Conservation (phyloP, 2,113 vertebrate genomes). For the Solea solea region DNA sequence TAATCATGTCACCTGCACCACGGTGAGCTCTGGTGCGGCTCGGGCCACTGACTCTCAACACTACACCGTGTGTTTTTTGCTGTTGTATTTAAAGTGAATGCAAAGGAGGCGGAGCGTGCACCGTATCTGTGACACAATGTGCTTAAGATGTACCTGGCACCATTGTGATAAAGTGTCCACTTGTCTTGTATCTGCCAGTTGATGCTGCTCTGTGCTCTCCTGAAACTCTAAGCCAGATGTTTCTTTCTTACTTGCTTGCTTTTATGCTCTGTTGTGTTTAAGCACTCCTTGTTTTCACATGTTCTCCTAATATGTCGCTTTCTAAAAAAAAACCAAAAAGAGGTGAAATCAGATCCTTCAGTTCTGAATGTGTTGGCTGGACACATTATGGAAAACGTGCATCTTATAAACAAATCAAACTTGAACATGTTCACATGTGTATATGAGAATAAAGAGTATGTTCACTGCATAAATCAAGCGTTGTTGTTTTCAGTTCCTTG, state of each 20-base stretch:
- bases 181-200: neutral
- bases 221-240: neutral
- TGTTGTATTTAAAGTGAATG: constrained; percentile 4
- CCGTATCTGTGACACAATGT: constrained; percentile 5
- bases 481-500: neutral
- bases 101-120: neutral
- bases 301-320: constrained; percentile 20
- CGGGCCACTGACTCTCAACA: constrained; percentile 12
- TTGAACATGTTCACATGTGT: constrained; percentile 50
- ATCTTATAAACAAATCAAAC: constrained; percentile 38
- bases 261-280: neutral
- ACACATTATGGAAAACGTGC: constrained; percentile 27
- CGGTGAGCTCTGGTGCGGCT: constrained; percentile 5
- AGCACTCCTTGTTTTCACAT: constrained; percentile 21
- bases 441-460: constrained; percentile 69
- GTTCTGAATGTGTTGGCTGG: constrained; percentile 42
- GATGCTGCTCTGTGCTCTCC: neutral
- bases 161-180: neutral
- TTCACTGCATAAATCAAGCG: constrained; percentile 31
- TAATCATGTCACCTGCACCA: constrained; percentile 15
- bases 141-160: neutral
- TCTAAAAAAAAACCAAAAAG: neutral
- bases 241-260: constrained; percentile 1
- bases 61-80: constrained; percentile 22
- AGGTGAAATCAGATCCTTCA: constrained; percentile 8